Conservation (phyloP, 2,888 invertebrate genomes). For the Panzeria rudis region DNA sequence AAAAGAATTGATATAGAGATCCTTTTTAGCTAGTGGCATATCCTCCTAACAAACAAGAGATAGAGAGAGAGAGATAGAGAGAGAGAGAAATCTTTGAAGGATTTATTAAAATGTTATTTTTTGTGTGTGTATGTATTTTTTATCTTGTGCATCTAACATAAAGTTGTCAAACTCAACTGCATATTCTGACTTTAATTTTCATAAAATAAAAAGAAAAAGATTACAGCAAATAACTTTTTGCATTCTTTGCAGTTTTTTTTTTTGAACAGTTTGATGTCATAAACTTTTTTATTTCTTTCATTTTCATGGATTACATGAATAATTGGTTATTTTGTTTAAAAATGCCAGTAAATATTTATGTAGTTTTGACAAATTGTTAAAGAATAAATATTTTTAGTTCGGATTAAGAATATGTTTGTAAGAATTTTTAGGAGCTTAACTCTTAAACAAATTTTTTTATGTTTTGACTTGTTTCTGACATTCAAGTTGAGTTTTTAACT, state of each 20-base stretch:
- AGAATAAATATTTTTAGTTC: background rate
- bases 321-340: slow-evolving; percentile 6
- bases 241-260: slow-evolving; percentile 14
- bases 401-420: background rate
- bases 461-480: too few species aligned
- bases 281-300: background rate
- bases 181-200: slow-evolving; percentile 31
- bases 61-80: background rate
- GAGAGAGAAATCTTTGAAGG: background rate
- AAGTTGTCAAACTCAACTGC: slow-evolving; percentile 38
- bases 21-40: background rate
- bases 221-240: slow-evolving; percentile 6
- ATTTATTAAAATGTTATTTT: slow-evolving; percentile 33
- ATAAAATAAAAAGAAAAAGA: slow-evolving; percentile 7
- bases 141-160: background rate
- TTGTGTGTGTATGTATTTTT: background rate
- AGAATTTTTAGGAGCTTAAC: too few species aligned
- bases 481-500: too few species aligned
- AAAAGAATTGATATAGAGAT: background rate
- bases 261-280: slow-evolving; percentile 5
- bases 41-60: background rate
- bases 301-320: background rate
- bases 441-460: too few species aligned
- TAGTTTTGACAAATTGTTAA: slow-evolving; percentile 9
- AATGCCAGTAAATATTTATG: background rate